phyloP scores from a whole-genome alignment of 2,888 invertebrate species.

The Amiota communis region DNA sequence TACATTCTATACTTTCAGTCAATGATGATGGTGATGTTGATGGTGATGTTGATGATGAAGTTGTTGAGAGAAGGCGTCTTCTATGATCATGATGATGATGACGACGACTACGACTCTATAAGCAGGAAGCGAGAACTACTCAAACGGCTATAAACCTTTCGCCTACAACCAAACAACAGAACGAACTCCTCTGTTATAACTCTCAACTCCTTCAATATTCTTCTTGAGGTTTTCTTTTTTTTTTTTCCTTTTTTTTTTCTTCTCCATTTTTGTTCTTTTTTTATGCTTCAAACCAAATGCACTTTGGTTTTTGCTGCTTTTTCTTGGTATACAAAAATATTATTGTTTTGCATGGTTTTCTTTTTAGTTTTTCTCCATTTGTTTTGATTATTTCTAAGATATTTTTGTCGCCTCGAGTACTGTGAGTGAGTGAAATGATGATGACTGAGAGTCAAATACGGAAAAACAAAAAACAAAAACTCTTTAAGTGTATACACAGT shows the following conservation, averaged over 20 bases:
- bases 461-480: not conserved
- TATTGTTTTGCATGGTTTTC: slow-evolving; percentile 10
- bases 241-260: not conserved
- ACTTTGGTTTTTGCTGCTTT: slow-evolving; percentile 12
- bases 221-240: not conserved
- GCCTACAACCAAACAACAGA: slow-evolving; percentile 28
- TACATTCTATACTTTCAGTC: not conserved
- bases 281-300: slow-evolving; percentile 12
- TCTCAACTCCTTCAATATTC: slow-evolving; percentile 4
- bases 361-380: slow-evolving; percentile 16
- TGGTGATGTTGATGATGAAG: not conserved
- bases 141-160: slow-evolving; percentile 50
- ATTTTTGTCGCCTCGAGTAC: slow-evolving; percentile 27
- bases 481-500: not conserved
- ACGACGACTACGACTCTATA: not conserved
- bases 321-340: not conserved
- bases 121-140: slow-evolving; percentile 43
- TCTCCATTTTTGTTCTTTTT: slow-evolving; percentile 10
- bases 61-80: not conserved
- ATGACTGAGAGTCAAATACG: not conserved
- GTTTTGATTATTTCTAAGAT: slow-evolving; percentile 6
- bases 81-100: not conserved
- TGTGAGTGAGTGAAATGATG: slow-evolving; percentile 3
- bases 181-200: not conserved
- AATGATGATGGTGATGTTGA: not conserved